Base-by-base conservation (phyloP, 2,888 invertebrate genomes). In the Catocala fraxini region DNA sequence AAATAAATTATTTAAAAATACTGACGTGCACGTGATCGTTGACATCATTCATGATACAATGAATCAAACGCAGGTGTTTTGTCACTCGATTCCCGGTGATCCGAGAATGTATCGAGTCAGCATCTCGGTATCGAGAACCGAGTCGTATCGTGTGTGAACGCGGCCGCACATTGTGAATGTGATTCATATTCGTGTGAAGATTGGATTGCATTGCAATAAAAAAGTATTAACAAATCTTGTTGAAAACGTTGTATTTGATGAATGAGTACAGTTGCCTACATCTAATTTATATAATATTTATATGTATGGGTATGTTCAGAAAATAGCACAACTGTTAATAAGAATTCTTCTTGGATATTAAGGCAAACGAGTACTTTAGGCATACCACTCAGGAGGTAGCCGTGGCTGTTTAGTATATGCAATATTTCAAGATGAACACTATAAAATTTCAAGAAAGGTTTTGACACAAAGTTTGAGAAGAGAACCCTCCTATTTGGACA, bases 41-140 rank as follows among this genome's bases (percentile, higher is more conserved):
- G 45, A 56, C 33, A 43, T 53, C 15, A 12, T 41, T 49, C 25
- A 59, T 33, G 54, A 59, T 51, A 55, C 63, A 71, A 70, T 75
- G 80, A 72, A 79, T 79, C 80, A 79, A 75, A 65, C 77, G 85
- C 89, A 89, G 89, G 87, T 91, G 90, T 89, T 85, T 63, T 83
- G 90, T 84, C 85, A 91, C 78, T 71, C 78, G 90, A 91, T 71
- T 79, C 88, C 55, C 74, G 65, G 57, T 73, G 72, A 71, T 66
- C 63, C 66, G 82, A 82, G 91, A 92, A 92, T 92, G 88, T 80
- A 74, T 75, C 65, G 70, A 77, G 80, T 92, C 91, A 90, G 91
- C 92, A 70, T 55, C 61, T 66, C 62, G 67, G 77, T 91, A 88
- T 83, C 84, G 82, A 80, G 91, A 91, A 91, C 68, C 73, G 78